Evolutionary conservation across 2,888 invertebrate species (phyloP), one percentile per base, ranked within the genome.

Genomic region (Andrena haemorrhoa): DNA sequence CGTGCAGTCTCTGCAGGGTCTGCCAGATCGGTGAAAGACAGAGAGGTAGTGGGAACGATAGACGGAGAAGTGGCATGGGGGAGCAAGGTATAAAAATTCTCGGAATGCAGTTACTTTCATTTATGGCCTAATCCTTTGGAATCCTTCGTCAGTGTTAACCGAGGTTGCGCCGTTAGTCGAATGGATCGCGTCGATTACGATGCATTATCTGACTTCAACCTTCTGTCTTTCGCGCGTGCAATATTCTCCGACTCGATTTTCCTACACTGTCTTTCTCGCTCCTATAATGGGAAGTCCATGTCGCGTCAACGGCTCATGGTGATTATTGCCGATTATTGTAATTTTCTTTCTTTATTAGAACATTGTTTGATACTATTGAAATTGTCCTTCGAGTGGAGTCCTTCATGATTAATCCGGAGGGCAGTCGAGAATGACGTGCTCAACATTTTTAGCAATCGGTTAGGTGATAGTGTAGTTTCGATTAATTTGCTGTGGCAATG

Each of bases 41-140:
- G 53, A 69, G 41, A 65, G 58, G 33, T 23, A 71, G 53, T 71
- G 76, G 77, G 76, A 84, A 82, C 64, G 64, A 82, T 74, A 80
- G 82, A 84, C 76, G 75, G 71, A 75, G 86, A 82, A 60, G 66
- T 49, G 64, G 64, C 71, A 83, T 76, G 75, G 75, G 63, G 69
- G 75, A 70, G 77, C 75, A 81, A 77, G 75, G 73, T 82, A 76
- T 75, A 83, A 86, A 86, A 83, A 86, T 87, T 77, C 75, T 33
- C 61, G 85, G 90, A 89, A 90, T 90, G 89, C 80, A 85, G 88
- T 83, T 88, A 89, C 90, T 90, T 90, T 90, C 90, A 83, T 90
- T 88, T 85, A 83, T 85, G 90, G 86, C 87, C 90, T 90, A 90
- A 90, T 88, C 85, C 82, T 85, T 85, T 66, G 63, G 78, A 79